These are phyloP conservation scores for Aricia agestis DNA, from an alignment of 1,140 invertebrate genomes.

Conservation along the genomic window DNA sequence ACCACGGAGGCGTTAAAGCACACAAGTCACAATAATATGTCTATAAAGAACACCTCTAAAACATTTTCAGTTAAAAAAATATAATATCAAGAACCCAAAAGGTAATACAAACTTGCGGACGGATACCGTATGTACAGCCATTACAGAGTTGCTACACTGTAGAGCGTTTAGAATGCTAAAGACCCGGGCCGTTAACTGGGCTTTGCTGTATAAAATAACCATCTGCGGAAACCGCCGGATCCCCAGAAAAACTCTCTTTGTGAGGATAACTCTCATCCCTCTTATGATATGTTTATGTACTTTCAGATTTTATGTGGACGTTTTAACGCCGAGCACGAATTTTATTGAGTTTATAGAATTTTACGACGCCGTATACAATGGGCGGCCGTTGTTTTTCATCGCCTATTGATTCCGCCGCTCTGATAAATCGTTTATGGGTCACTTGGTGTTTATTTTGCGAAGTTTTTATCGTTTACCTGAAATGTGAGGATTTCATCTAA, in stretches of 20 bases:
- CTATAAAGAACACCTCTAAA: too few relatives aligned
- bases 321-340: conserved; percentile 73
- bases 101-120: neutral
- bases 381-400: conserved; percentile 68
- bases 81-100: too few relatives aligned
- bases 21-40: too few relatives aligned
- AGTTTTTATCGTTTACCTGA: conserved; percentile 6
- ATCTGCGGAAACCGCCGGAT: conserved; percentile 65
- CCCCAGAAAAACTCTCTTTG: conserved; percentile 68
- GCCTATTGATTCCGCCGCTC: conserved; percentile 63
- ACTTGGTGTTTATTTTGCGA: neutral
- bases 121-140: neutral
- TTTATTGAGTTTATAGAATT: conserved; percentile 76
- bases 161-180: conserved; percentile 47
- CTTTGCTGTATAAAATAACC: conserved; percentile 73
- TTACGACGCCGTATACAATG: conserved; percentile 64
- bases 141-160: conserved; percentile 19
- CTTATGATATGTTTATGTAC: conserved; percentile 76
- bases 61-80: too few relatives aligned
- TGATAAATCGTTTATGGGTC: conserved; percentile 32
- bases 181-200: conserved; percentile 58
- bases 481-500: neutral
- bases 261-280: conserved; percentile 68
- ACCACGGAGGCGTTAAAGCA: too few relatives aligned
- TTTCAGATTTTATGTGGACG: conserved; percentile 75